A percentile compares a stretch with the other conserved stretches of the same genome.
phyloP scores from a whole-genome alignment of 2,113 vertebrate genomes.

The Dermatemys mawii region DNA sequence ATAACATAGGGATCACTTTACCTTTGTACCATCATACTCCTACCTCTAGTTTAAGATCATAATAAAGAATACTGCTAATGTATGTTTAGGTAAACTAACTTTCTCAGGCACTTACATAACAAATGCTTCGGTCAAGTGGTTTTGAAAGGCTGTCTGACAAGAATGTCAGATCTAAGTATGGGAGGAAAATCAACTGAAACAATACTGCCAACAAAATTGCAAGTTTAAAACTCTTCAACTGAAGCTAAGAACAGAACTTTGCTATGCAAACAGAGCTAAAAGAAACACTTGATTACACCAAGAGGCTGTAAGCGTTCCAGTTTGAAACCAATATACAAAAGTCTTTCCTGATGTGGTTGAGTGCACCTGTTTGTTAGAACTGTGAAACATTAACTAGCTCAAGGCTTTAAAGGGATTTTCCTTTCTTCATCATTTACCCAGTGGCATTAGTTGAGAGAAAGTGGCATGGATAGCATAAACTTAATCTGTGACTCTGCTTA shows the following conservation, averaged over 20 bases:
- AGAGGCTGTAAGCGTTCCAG: neutral
- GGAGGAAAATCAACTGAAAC: neutral
- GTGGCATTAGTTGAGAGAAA: neutral
- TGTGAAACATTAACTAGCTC: slow-evolving; percentile 10
- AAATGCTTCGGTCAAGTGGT: slow-evolving; percentile 60
- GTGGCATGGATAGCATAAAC: neutral
- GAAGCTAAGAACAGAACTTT: slow-evolving; percentile 27
- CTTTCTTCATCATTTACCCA: neutral
- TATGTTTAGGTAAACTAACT: neutral
- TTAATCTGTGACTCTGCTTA: neutral
- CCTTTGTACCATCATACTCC: neutral
- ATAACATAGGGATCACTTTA: neutral
- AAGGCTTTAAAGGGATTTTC: neutral
- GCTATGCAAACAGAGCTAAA: neutral
- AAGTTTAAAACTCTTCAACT: slow-evolving; percentile 47
- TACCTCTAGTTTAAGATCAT: neutral
- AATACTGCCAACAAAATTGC: slow-evolving; percentile 50
- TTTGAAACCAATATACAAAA: neutral
- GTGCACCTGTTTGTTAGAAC: slow-evolving; percentile 55
- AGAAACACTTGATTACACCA: neutral
- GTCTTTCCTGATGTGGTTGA: neutral
- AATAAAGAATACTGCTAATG: neutral
- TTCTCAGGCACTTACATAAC: slow-evolving; percentile 13
- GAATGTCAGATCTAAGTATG: neutral
- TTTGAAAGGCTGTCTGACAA: slow-evolving; percentile 58